Base-by-base conservation (phyloP, 2,888 invertebrate genomes). In the Clistopyga incitator region DNA sequence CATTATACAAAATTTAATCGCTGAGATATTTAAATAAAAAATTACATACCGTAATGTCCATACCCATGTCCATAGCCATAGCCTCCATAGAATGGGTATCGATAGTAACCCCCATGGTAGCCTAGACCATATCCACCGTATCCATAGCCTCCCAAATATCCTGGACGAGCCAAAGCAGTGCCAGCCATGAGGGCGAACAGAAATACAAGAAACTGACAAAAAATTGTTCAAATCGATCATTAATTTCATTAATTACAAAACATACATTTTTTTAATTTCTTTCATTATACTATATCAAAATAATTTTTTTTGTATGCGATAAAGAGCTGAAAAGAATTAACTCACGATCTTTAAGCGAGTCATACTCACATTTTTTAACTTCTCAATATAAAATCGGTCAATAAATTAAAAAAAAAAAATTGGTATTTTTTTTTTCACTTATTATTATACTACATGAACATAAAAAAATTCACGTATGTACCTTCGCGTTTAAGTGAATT, bases 91-190 rank as follows among this genome's bases (percentile, higher is more conserved):
- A 59, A 82, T 13, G 70, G 74, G 64, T 71, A 78, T 10, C 81
- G 76, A 20, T 83, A 78, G 72, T 86, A 88, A 15, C 86, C 84
- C 8, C 84, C 82, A 52, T 87, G 83, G 18, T 86, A 86, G 6
- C 87, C 86, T 29, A 82, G 85, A 23, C 88, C 88, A 71, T 89
- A 87, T 23, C 86, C 85, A 45, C 86, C 86, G 38, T 86, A 87
- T 52, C 89, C 88, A 15, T 88, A 88, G 13, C 88, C 87, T 2
- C 90, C 90, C 38, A 90, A 83, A 54, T 90, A 90, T 29, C 91
- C 91, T 11, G 92, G 92, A 82, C 90, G 91, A 10, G 90, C 92
- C 54, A 89, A 25, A 13, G 80, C 89, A 20, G 88, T 65, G 23
- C 89, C 87, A 52, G 89, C 78, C 52, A 90, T 85, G 65, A 87